Base-by-base conservation (phyloP, 2,888 invertebrate genomes). In the Epicampocera succincta region DNA sequence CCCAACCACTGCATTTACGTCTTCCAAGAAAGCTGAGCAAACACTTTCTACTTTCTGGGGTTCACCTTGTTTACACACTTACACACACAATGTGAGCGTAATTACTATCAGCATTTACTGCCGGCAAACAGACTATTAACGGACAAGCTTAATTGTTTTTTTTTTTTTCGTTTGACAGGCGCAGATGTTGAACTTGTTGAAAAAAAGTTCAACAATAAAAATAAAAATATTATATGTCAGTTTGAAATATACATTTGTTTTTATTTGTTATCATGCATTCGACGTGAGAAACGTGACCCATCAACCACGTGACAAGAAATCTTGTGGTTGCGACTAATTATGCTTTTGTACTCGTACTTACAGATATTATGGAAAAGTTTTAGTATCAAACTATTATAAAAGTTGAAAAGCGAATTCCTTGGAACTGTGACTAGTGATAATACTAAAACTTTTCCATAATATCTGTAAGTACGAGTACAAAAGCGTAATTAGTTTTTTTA, bases 21-120 rank as follows among this genome's bases (percentile, higher is more conserved):
- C 19, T 50, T 73, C 52, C 54, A 33, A 19, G 54, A 65, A 63
- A 74, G 56, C 56, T 56, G 8, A 38, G 54, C n/a, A 65, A 54
- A 48, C 25, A 56, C 29, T 15, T n/a, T 13, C 1, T 25, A 25
- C 8, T 73, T 38, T 2, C 4, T 61, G 60, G 52, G 60, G 48
- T 60, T 61, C 15, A 60, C 60, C n/a, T 46, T 60, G 44, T 29
- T 29, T 29, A n/a, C n/a, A n/a, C n/a, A n/a, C n/a, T n/a, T n/a
- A n/a, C n/a, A n/a, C n/a, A n/a, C n/a, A n/a, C n/a, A n/a, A n/a
- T n/a, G n/a, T n/a, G n/a, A 2, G 25, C 2, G 3, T 25, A 25
- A 2, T 25, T 60, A 68, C 56, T 63, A 40, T 33, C 29, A 21
- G 5, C 13, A 52, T 42, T 52, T 50, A 12, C 19, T 44, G 29